These are phyloP conservation scores for Baryphthengus martii DNA, from an alignment of 2,113 vertebrate genomes.

Conservation along the genomic window DNA sequence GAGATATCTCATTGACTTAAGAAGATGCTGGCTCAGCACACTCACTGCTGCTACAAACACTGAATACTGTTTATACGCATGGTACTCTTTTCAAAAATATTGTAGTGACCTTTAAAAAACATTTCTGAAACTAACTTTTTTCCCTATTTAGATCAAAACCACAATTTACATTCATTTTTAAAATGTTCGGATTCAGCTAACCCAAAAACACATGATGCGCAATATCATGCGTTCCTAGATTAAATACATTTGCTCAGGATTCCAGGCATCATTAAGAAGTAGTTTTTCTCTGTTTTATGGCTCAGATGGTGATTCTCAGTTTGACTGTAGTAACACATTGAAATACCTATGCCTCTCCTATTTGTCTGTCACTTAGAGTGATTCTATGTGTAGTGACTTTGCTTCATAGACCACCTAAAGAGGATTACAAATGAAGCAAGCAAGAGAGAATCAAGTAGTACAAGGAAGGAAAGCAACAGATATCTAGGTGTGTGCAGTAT, in stretches of 20 bases:
- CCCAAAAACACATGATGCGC: not conserved
- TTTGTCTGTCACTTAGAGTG: not conserved
- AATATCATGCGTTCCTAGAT: not conserved
- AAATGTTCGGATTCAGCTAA: not conserved
- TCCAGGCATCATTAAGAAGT: not conserved
- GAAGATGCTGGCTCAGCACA: not conserved
- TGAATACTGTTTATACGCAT: not conserved
- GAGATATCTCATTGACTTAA: not conserved
- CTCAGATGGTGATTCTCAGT: not conserved
- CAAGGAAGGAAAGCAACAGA: not conserved
- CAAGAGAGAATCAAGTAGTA: not conserved
- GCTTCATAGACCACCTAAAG: not conserved
- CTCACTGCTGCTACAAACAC: not conserved
- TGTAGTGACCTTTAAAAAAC: not conserved
- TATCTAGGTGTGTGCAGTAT: accelerated
- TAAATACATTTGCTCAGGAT: not conserved
- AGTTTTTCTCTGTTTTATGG: not conserved
- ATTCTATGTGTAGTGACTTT: not conserved
- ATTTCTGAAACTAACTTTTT: not conserved
- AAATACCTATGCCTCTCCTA: not conserved
- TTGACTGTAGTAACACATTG: not conserved
- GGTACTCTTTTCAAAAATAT: not conserved
- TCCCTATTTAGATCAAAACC: not conserved
- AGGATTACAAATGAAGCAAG: not conserved
- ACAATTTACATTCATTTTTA: not conserved